Evolutionary conservation across 2,888 invertebrate species (phyloP), one percentile per base, ranked within the genome.

Genomic region (Xanthia togata): DNA sequence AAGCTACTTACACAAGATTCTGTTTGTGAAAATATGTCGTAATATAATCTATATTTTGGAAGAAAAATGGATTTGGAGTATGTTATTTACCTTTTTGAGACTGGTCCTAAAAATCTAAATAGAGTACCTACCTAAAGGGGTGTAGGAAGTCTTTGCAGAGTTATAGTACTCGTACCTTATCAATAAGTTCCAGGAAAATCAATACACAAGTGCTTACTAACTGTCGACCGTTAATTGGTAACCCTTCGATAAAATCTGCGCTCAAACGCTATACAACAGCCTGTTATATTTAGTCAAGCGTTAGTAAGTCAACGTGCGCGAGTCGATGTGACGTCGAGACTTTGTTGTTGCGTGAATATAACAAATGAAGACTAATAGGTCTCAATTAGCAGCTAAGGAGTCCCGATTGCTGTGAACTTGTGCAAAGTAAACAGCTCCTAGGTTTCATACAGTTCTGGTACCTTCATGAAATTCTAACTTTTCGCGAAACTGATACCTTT

Each of bases 191-290:
- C 5, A 1, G 20, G 17, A 26, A 26, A 53, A 8, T 26, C 11
- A 26, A n/a, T 17, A 55, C 23, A 17, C 31, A n/a, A 31, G 31
- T 55, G 8, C 11, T 71, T 23, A 38, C 41, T 31, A 47, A 38
- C 20, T n/a, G 35, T 35, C n/a, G n/a, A 38, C n/a, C 14, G 17
- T 23, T 76, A 78, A 76, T 76, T 69, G 44, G 69, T 44, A 26
- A 11, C 47, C n/a, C 26, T 53, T 69, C 69, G 59, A 60, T 76
- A 31, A 53, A 44, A 65, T 14, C 31, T 60, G 70, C 59, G 60
- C 59, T 60, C 50, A 41, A 53, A 53, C 41, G 23, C 44, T 53
- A 17, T 55, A 2, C 14, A 26, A 5, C 31, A 14, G 38, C 4
- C 26, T 26, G 59, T 17, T 35, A 35, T 55, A 53, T 44, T 9